Evolutionary conservation across 2,797 vertebrate genomes (phyloP).

Genomic region (Buceros bicornis): DNA sequence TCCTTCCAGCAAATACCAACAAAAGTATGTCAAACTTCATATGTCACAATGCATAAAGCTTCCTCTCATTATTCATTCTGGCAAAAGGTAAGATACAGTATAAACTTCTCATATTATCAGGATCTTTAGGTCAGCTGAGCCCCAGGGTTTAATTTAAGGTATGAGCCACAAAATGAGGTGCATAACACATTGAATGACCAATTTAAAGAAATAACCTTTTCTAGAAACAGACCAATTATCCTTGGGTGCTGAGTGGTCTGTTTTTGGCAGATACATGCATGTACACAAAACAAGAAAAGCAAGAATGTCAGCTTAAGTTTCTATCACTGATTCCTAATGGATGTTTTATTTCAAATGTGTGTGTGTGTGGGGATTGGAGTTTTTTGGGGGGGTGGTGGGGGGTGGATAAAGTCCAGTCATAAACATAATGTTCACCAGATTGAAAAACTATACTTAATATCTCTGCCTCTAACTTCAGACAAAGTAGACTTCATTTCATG

Average conservation of each 20-base stretch:
- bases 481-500: neutral
- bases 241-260: neutral
- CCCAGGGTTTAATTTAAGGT: slow-evolving; percentile 61
- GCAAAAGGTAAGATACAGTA: neutral
- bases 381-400: neutral
- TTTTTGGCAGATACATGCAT: neutral
- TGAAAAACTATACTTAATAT: neutral
- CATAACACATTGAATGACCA: slow-evolving; percentile 49
- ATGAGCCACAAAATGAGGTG: slow-evolving; percentile 32
- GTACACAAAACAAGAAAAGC: neutral
- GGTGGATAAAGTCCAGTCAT: neutral
- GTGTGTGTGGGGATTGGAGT: too few relatives aligned
- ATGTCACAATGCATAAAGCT: neutral
- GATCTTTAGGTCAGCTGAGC: slow-evolving; percentile 52
- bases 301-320: neutral
- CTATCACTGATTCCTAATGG: neutral
- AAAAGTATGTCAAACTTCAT: neutral
- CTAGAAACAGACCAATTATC: slow-evolving; percentile 42
- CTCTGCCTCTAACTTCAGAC: neutral
- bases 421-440: neutral
- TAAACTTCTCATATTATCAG: slow-evolving; percentile 32
- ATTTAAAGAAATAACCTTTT: slow-evolving; percentile 67
- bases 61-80: neutral
- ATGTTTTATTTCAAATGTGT: neutral
- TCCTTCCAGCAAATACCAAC: neutral